phyloP scores from a whole-genome alignment of 2,797 vertebrate genomes.

The Molossus alvarezi region DNA sequence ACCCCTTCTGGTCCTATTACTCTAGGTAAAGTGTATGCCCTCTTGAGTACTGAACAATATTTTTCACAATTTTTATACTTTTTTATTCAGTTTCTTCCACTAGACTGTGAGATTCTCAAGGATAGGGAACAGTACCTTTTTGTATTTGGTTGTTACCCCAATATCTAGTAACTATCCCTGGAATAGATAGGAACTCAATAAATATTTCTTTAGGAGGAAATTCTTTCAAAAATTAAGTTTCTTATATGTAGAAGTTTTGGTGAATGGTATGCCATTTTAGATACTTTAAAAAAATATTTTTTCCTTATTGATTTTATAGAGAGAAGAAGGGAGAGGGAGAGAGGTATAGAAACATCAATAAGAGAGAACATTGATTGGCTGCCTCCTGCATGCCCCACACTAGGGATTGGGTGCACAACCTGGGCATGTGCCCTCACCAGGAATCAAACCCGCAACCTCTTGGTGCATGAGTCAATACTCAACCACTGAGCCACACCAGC shows the following conservation, averaged over 20 bases:
- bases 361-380: too few species aligned
- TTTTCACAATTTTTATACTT: slow-evolving; percentile 36
- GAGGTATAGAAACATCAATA: too few species aligned
- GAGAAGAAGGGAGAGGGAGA: too few species aligned
- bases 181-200: neutral
- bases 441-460: too few species aligned
- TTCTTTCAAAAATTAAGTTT: slow-evolving; percentile 48
- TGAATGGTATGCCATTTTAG: slow-evolving; percentile 16
- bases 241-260: slow-evolving; percentile 30
- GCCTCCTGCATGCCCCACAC: too few species aligned
- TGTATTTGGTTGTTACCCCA: neutral
- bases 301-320: too few species aligned
- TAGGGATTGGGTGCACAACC: too few species aligned
- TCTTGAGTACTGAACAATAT: neutral
- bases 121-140: neutral
- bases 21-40: neutral
- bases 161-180: neutral
- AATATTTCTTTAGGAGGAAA: slow-evolving; percentile 16
- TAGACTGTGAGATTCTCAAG: neutral
- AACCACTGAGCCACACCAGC: too few species aligned
- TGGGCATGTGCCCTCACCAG: too few species aligned
- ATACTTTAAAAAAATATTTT: too few species aligned
- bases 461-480: too few species aligned
- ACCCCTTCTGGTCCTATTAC: neutral
- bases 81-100: neutral